Conservation (phyloP, 2,797 vertebrate species). For the Urosaurus nigricauda region DNA sequence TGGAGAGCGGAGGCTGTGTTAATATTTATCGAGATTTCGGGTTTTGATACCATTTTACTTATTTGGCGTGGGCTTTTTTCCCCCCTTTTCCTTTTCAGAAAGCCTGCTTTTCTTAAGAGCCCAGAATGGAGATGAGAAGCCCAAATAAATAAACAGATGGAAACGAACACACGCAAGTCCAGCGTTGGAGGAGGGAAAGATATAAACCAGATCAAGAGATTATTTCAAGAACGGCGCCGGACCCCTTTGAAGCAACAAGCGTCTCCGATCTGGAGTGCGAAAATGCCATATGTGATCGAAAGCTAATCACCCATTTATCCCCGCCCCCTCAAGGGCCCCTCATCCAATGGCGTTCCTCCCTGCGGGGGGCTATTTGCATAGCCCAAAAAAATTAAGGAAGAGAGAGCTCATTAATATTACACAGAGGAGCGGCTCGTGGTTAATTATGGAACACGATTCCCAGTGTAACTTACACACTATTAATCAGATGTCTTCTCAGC, state of each 20-base stretch:
- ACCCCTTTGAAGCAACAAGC: not conserved
- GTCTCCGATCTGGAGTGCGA: not conserved
- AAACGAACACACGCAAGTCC: not conserved
- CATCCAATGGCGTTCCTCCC: not conserved
- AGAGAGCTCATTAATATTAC: slow-evolving; percentile 41
- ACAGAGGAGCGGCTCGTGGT: slow-evolving; percentile 17
- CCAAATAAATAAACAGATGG: not conserved
- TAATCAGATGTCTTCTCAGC: slow-evolving; percentile 41
- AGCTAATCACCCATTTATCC: slow-evolving; percentile 21
- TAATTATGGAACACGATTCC: slow-evolving; percentile 40
- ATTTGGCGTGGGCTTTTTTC: not conserved
- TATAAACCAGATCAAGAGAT: not conserved
- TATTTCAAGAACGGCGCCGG: not conserved
- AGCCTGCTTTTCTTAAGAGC: not conserved
- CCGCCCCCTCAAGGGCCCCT: not conserved
- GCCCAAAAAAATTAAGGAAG: not conserved
- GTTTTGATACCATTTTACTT: not conserved
- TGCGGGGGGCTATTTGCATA: slow-evolving; percentile 9
- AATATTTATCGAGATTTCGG: not conserved
- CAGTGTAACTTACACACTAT: slow-evolving; percentile 25
- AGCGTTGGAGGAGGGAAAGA: not conserved
- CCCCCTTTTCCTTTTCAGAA: not conserved
- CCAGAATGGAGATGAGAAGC: not conserved
- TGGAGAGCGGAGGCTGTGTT: not conserved
- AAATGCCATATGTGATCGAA: not conserved